Base-by-base conservation (phyloP, 2,113 vertebrate genomes). In the Caranx ignobilis region DNA sequence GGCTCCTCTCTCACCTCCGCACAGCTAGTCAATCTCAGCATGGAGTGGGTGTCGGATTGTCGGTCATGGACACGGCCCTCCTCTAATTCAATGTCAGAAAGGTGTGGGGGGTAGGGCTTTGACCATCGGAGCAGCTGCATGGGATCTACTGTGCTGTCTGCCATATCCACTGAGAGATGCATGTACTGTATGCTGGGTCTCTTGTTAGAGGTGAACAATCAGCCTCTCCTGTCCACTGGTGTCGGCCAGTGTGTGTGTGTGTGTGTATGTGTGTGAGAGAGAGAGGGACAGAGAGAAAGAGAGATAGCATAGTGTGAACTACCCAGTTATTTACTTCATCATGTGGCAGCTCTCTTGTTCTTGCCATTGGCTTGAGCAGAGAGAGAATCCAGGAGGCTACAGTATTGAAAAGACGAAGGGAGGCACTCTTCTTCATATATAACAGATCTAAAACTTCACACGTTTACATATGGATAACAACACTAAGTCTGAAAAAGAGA, bases 71-170 rank as follows among this genome's bases (percentile, higher is more conserved):
- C 54, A 21, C 10, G 11, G 54, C 54, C 54, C 54, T 19, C 21
- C 11, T 56, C 26, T 56, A 56, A 56, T 31, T 56, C 12, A 12
- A 56, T 5, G 15, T 37, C 2, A 7, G 57, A 59, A 18, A 59
- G 56, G 31, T 59, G 55, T 34, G 56, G 16, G 31, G 31, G 57
- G 7, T 11, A n/a, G 56, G 26, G 31, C 8, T 35, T 67, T 18
- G 4, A 50, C 32, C 32, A 67, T 35, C 11, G 5, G 16, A 35
- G 47, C 79, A 79, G 77, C 78, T 77, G 81, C 26, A 45, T 57
- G 26, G 67, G 65, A 83, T 71, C 60, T 61, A 61, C 71, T 75
- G 71, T 71, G 6, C 69, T 67, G 55, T 69, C 70, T 52, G 76
- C 41, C 34, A 66, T 50, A 11, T n/a, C 3, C 48, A 73, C 65